Evolutionary conservation across 1,140 invertebrate species (phyloP), one percentile per base, ranked within the genome.

Genomic region (Mamestra configurata): DNA sequence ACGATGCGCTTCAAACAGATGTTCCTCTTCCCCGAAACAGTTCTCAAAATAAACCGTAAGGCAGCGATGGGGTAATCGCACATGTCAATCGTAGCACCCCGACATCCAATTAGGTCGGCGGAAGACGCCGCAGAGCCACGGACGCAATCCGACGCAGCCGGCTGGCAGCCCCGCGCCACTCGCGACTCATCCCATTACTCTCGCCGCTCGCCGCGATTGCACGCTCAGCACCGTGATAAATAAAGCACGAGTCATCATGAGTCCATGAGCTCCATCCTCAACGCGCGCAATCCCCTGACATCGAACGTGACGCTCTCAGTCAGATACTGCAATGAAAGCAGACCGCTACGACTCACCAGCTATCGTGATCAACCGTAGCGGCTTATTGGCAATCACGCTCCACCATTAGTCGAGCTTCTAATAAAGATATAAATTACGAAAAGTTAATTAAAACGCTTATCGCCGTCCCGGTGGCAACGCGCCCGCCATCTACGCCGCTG

Each of bases 361-460:
- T 88, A 88, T 90, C 87, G 86, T 87, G 88, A 89, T 91, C 82
- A 80, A 70, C 80, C 79, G 77, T 64, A 35, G 46, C 72, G 76
- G 78, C 75, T 87, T 88, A 89, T 88, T 89, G 83, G 84, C 85
- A 91, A 92, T 92, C 89, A 89, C 84, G 88, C 70, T 83, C 80
- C 40, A 61, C 89, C 85, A 89, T 93, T 92, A 92, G 84, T 82
- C 46, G 46, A 43, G 83, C 87, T 79, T 89, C 84, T 90, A 93
- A 92, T 94, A 90, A 89, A 94, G 90, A 94, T 92, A 94, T 94
- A 94, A 92, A 91, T 92, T 89, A 92, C 89, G 82, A 90, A 91
- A 92, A 93, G 83, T 92, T 93, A 92, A 94, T 94, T 94, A 94
- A 93, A 93, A 87, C 86, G 85, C 83, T 92, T 92, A 92, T 92